These are phyloP conservation scores for Dunckerocampus dactyliophorus DNA, from an alignment of 2,113 vertebrate species.

Conservation along the genomic window DNA sequence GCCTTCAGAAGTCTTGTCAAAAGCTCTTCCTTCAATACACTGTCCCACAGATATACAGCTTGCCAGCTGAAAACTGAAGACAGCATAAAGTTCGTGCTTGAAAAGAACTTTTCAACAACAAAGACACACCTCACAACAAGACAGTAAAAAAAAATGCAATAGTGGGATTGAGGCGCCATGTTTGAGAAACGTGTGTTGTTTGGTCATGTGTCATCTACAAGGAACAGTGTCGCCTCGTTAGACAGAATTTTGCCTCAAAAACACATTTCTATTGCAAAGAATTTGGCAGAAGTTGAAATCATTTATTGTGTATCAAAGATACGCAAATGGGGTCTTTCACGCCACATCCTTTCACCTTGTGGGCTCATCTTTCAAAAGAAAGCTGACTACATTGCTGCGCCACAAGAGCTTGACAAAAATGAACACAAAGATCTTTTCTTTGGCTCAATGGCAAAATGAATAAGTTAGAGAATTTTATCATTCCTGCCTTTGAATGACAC, in stretches of 20 bases:
- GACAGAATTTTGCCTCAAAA: conserved; percentile 16
- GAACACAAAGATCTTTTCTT: conserved; percentile 57
- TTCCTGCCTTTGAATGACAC: conserved; percentile 63
- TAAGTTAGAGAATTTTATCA: too few species aligned
- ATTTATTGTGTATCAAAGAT: conserved; percentile 58
- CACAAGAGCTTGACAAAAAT: conserved; percentile 63
- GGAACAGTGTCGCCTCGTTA: conserved; percentile 28
- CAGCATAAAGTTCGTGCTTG: conserved; percentile 67
- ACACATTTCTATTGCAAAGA: conserved; percentile 32
- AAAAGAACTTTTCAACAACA: conserved; percentile 71
- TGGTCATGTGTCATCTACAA: conserved; percentile 18
- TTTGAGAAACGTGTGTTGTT: conserved; percentile 34
- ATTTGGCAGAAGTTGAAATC: conserved; percentile 59
- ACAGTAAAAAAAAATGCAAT: conserved; percentile 48
- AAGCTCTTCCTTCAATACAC: conserved; percentile 62
- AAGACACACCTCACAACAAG: conserved; percentile 65
- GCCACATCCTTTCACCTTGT: conserved; percentile 40
- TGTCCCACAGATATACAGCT: conserved; percentile 71
- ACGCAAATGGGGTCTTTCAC: conserved; percentile 31
- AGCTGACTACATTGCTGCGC: conserved; percentile 65
- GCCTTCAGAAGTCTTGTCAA: conserved; percentile 69
- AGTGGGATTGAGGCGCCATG: conserved; percentile 43
- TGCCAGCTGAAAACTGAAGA: conserved; percentile 68
- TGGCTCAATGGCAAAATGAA: conserved; percentile 65
- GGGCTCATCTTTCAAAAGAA: conserved; percentile 56